Conservation (phyloP, 2,113 vertebrate genomes). For the Noctilio leporinus region DNA sequence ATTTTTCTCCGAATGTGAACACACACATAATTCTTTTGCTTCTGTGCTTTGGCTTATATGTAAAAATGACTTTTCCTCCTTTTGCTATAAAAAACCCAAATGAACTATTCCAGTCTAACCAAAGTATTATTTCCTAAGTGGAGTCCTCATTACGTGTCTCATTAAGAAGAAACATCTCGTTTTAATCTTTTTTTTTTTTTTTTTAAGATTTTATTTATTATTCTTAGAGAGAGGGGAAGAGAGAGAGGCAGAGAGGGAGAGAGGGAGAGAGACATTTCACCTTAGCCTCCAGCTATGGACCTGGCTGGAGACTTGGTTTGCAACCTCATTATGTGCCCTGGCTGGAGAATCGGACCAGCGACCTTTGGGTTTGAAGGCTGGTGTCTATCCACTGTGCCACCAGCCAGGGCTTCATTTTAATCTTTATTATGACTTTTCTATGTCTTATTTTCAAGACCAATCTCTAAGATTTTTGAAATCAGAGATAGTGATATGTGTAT, state of each 20-base stretch:
- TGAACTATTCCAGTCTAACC: background rate
- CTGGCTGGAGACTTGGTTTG: no score
- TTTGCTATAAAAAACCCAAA: conserved; percentile 10
- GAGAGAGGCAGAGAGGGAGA: no score
- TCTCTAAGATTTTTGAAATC: background rate
- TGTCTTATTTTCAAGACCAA: background rate
- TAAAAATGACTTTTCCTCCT: background rate
- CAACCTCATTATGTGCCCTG: no score
- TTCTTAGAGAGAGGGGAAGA: no score
- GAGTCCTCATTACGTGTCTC: background rate
- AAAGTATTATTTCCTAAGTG: background rate
- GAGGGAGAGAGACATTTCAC: no score
- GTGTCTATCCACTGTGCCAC: no score
- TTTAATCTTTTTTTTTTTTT: background rate
- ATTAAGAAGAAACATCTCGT: background rate
- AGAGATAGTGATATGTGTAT: background rate
- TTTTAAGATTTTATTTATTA: background rate
- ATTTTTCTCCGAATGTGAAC: background rate
- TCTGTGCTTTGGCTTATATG: background rate
- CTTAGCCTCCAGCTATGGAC: no score
- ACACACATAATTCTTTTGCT: background rate
- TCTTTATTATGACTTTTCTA: background rate
- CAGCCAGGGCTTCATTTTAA: background rate
- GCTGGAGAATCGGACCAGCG: no score
- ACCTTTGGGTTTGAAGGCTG: no score